Evolutionary conservation across 2,797 vertebrate genomes (phyloP).

Genomic region (Scarus forsteni): DNA sequence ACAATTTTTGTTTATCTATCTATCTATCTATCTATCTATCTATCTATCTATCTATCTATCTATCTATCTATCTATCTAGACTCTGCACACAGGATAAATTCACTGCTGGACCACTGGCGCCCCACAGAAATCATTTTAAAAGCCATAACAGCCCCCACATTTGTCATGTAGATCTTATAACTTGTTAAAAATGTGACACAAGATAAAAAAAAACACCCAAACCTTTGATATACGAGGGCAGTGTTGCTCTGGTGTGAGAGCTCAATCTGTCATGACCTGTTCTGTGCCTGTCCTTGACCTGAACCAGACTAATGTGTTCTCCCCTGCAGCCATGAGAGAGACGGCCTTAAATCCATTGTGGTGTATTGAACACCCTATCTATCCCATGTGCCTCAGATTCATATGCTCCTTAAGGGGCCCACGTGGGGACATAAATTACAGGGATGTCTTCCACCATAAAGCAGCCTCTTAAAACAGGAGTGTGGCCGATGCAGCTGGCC

Average conservation of each 20-base stretch:
- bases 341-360: constrained; percentile 58
- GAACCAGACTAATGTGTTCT: constrained; percentile 34
- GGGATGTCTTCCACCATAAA: constrained; percentile 73
- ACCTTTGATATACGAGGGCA: not conserved
- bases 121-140: not conserved
- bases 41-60: too few relatives aligned
- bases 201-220: not conserved
- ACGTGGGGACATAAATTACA: constrained; percentile 77
- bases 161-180: not conserved
- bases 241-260: not conserved
- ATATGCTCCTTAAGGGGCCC: constrained; percentile 71
- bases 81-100: too few relatives aligned
- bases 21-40: too few relatives aligned
- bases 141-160: not conserved
- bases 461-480: constrained; percentile 72
- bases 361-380: constrained; percentile 46
- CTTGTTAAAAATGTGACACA: not conserved
- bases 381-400: constrained; percentile 67
- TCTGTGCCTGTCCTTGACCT: constrained; percentile 49
- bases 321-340: constrained; percentile 45
- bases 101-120: too few relatives aligned
- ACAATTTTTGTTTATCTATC: too few relatives aligned
- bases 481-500: constrained; percentile 68
- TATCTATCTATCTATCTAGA: too few relatives aligned
- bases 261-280: constrained; percentile 21